Conservation (phyloP, 2,113 vertebrate genomes). For the Anhinga anhinga region DNA sequence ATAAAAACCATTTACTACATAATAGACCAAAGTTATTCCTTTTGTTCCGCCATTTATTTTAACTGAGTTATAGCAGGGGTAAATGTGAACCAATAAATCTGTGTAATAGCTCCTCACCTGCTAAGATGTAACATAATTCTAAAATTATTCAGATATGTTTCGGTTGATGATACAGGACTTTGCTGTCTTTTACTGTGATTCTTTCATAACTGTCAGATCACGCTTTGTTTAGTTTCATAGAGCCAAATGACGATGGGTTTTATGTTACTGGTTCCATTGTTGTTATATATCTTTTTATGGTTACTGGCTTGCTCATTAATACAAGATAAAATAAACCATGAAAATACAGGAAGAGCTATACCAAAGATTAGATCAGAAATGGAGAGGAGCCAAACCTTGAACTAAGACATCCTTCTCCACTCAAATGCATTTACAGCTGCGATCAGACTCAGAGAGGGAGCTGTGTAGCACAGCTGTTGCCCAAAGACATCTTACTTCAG, state of each 20-base stretch:
- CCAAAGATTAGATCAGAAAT: background rate
- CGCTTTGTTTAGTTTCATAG: background rate
- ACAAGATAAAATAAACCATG: background rate
- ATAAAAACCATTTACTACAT: background rate
- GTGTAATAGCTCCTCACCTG: background rate
- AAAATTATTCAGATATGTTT: slow-evolving; percentile 5
- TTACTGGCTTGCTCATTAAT: background rate
- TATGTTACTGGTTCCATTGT: background rate
- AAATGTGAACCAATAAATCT: slow-evolving; percentile 29
- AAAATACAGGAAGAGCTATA: background rate
- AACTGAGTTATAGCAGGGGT: background rate
- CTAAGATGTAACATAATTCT: background rate
- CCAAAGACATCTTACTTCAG: background rate
- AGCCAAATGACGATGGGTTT: background rate
- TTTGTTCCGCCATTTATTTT: slow-evolving; percentile 37
- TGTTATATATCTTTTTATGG: background rate
- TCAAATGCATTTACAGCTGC: background rate
- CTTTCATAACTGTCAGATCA: background rate
- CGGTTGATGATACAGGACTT: background rate
- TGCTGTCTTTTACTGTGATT: background rate
- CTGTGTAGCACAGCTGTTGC: background rate
- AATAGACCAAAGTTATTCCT: slow-evolving; percentile 7
- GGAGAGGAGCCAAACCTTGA: background rate
- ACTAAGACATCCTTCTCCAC: background rate
- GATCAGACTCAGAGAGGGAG: background rate